phyloP scores from a whole-genome alignment of 2,797 vertebrate genomes.

The Chaenodraco wilsoni region DNA sequence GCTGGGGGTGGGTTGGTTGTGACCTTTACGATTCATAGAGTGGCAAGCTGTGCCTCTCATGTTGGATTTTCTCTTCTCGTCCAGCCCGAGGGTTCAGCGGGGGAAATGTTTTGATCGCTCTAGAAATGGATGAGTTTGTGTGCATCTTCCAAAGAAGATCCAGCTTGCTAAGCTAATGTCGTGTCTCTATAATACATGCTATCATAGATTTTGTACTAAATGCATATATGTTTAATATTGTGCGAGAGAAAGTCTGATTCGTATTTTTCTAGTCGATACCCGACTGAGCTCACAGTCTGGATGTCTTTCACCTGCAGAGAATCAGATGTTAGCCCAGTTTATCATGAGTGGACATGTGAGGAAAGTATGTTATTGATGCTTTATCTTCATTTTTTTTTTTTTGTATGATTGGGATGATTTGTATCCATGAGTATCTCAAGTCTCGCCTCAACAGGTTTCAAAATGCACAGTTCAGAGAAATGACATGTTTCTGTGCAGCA shows the following conservation, averaged over 20 bases:
- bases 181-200: not conserved
- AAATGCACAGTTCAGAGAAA: not conserved
- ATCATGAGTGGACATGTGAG: constrained; percentile 13
- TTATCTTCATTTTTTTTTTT: constrained; percentile 38
- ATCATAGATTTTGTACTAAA: constrained; percentile 30
- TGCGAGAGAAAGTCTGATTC: constrained; percentile 22
- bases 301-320: constrained; percentile 13
- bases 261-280: constrained; percentile 40
- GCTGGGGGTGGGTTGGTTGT: constrained; percentile 6
- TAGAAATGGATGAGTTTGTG: not conserved
- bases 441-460: constrained; percentile 36
- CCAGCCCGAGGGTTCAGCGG: not conserved
- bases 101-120: not conserved
- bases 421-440: constrained; percentile 45
- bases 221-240: constrained; percentile 37
- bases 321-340: constrained; percentile 1
- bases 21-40: constrained; percentile 24
- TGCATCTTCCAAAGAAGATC: constrained; percentile 6
- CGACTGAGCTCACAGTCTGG: not conserved
- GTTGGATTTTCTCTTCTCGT: constrained; percentile 6
- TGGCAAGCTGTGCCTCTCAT: constrained; percentile 13
- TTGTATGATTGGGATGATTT: constrained; percentile 31
- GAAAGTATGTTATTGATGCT: constrained; percentile 53
- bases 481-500: not conserved
- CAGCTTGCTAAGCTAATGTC: constrained; percentile 31